phyloP scores from a whole-genome alignment of 2,888 invertebrate genomes.

The Sthenelais limicola region DNA sequence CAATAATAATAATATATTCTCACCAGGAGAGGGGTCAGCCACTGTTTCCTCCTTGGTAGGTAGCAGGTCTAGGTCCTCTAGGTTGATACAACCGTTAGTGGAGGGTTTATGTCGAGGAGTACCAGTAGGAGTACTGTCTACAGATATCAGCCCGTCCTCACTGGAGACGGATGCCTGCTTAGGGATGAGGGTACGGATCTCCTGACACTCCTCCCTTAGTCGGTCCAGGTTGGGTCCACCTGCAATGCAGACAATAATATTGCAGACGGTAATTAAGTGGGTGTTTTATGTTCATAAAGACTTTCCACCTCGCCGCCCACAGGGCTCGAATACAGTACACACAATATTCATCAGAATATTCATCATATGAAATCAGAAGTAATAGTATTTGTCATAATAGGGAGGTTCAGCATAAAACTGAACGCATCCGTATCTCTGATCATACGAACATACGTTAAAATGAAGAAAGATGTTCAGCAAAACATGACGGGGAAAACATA shows the following conservation, averaged over 20 bases:
- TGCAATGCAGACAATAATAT: background rate
- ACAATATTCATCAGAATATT: too few species aligned
- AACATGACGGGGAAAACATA: too few species aligned
- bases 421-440: too few species aligned
- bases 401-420: too few species aligned
- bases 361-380: too few species aligned
- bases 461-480: too few species aligned
- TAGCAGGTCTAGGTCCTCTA: constrained; percentile 49
- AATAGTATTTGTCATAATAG: too few species aligned
- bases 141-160: background rate
- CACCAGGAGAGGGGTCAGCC: too few species aligned
- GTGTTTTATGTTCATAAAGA: background rate
- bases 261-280: background rate
- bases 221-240: constrained; percentile 55
- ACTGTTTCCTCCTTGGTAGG: constrained; percentile 45
- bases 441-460: too few species aligned
- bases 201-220: constrained; percentile 65
- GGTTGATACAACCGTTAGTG: background rate
- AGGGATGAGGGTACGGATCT: constrained; percentile 65
- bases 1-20: too few species aligned
- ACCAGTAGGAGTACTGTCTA: background rate
- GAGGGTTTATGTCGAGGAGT: background rate
- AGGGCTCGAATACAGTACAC: too few species aligned
- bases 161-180: constrained; percentile 16
- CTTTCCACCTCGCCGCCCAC: too few species aligned